phyloP scores from a whole-genome alignment of 2,113 vertebrate genomes.

The Tympanuchus pallidicinctus region DNA sequence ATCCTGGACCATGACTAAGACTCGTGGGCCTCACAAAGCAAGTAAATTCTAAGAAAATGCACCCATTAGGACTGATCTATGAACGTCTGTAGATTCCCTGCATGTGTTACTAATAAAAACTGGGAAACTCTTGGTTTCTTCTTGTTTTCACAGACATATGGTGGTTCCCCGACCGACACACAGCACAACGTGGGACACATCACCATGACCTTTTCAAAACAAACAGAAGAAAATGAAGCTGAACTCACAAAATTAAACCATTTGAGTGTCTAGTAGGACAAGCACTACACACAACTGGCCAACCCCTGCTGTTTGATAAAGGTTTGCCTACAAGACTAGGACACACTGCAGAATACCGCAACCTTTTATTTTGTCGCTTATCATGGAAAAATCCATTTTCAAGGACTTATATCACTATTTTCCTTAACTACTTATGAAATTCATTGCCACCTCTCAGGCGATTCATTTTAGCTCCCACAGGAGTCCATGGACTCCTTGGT shows the following conservation, averaged over 20 bases:
- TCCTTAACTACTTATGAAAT: not conserved
- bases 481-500: not conserved
- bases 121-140: not conserved
- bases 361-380: not conserved
- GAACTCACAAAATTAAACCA: not conserved
- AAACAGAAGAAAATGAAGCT: not conserved
- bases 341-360: not conserved
- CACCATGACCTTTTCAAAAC: not conserved
- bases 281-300: not conserved
- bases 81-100: not conserved
- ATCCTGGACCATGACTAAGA: not conserved
- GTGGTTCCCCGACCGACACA: not conserved
- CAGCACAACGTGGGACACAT: not conserved
- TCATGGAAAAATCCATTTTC: not conserved
- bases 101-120: not conserved
- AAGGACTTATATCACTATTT: accelerated
- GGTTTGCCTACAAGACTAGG: not conserved
- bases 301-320: not conserved
- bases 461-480: not conserved
- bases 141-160: not conserved
- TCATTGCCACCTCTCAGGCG: not conserved
- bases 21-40: not conserved
- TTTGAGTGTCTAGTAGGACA: not conserved
- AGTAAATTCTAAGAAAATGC: not conserved
- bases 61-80: not conserved